Conservation (phyloP, 2,888 invertebrate species). For the Candidula unifasciata region DNA sequence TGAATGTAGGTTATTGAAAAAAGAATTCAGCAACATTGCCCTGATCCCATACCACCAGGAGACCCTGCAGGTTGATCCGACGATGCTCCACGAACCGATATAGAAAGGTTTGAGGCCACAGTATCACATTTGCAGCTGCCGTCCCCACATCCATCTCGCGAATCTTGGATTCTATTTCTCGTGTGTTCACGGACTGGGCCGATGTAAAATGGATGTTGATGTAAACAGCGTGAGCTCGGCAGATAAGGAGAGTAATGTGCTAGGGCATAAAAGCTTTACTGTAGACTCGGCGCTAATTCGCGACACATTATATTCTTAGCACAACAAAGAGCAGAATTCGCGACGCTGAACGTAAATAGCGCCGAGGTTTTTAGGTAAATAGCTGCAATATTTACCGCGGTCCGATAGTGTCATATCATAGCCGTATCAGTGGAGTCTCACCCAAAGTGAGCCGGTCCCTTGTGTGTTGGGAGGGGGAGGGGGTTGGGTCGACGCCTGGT, state of each 20-base stretch:
- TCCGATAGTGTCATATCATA: conserved; percentile 32
- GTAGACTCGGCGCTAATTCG: neutral
- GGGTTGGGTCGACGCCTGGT: neutral
- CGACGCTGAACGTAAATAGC: conserved; percentile 30
- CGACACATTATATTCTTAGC: conserved; percentile 37
- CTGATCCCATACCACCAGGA: too few relatives aligned
- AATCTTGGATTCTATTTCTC: neutral
- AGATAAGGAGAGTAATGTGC: conserved; percentile 17
- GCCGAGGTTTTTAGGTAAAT: conserved; percentile 29
- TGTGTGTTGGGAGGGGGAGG: neutral
- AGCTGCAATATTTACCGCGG: conserved; percentile 28
- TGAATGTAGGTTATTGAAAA: too few relatives aligned
- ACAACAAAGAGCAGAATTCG: conserved; percentile 32
- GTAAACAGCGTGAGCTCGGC: conserved; percentile 28
- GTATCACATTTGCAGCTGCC: too few relatives aligned
- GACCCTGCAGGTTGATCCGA: too few relatives aligned
- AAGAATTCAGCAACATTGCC: too few relatives aligned
- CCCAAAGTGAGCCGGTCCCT: conserved; percentile 20
- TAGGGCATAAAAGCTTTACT: conserved; percentile 11
- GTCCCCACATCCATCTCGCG: neutral
- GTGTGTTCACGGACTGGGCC: neutral
- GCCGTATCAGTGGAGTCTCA: conserved; percentile 33
- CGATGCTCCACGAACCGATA: too few relatives aligned
- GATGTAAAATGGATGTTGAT: conserved; percentile 35
- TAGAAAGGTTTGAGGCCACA: too few relatives aligned